Conservation (phyloP, 2,888 invertebrate species). For the Mesorhabditis belari region DNA sequence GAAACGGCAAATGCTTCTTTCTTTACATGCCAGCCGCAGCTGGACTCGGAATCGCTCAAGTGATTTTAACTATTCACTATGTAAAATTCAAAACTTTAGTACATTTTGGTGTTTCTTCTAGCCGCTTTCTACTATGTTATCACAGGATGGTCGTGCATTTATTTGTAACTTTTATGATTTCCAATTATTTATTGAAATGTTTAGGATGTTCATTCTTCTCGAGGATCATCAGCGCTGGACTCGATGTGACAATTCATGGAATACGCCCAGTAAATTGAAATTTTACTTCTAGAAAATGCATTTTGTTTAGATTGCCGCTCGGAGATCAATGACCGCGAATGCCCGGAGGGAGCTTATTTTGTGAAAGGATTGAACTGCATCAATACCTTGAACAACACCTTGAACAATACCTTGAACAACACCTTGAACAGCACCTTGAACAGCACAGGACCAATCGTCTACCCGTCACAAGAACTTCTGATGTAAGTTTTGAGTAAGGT, state of each 20-base stretch:
- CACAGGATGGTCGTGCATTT: background rate
- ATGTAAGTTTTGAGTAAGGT: background rate
- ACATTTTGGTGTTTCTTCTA: background rate
- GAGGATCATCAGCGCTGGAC: background rate
- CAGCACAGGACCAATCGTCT: background rate
- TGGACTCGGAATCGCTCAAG: background rate
- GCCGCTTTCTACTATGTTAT: background rate
- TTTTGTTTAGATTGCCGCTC: background rate
- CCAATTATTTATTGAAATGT: background rate
- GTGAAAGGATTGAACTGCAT: too few relatives aligned
- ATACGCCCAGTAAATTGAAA: background rate
- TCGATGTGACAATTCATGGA: background rate
- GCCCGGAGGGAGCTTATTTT: too few relatives aligned
- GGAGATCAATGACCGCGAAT: background rate
- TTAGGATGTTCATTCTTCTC: background rate
- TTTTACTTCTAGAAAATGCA: too few relatives aligned
- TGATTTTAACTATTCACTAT: background rate
- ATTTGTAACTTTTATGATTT: background rate
- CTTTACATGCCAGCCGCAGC: background rate
- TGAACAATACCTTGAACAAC: too few relatives aligned
- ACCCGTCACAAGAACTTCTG: background rate
- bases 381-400: too few relatives aligned
- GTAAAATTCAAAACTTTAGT: background rate
- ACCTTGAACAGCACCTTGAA: too few relatives aligned
- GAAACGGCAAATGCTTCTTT: background rate